phyloP scores from a whole-genome alignment of 2,888 invertebrate species.

The Apoda limacodes region DNA sequence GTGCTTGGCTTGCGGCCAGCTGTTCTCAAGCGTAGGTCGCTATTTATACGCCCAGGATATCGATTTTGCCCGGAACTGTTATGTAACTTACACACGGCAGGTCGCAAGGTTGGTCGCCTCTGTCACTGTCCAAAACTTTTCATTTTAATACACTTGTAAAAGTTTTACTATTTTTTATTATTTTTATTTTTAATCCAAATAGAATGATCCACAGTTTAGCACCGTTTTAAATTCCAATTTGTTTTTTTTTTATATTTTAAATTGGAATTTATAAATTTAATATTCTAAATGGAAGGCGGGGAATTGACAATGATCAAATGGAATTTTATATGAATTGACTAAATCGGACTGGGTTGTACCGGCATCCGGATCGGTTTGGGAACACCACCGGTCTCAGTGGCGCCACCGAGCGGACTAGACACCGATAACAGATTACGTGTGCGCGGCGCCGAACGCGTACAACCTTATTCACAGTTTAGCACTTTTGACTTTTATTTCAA shows the following conservation, averaged over 20 bases:
- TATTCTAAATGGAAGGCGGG: constrained; percentile 22
- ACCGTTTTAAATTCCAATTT: too few species aligned
- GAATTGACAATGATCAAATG: constrained; percentile 22
- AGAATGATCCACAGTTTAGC: constrained; percentile 7
- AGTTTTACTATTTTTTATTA: too few species aligned
- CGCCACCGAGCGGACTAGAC: constrained; percentile 49
- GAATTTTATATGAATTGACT: constrained; percentile 33
- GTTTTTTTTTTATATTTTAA: too few species aligned
- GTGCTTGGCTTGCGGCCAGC: constrained; percentile 53
- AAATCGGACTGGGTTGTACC: constrained; percentile 21
- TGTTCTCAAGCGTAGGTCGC: constrained; percentile 53
- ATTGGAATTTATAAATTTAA: too few species aligned
- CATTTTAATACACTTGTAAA: too few species aligned
- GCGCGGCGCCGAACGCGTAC: constrained; percentile 36
- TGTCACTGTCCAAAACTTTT: constrained; percentile 20
- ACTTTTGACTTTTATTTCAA: constrained; percentile 22
- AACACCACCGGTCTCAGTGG: constrained; percentile 44
- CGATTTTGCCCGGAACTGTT: constrained; percentile 62
- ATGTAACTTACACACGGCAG: constrained; percentile 52
- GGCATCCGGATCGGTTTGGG: constrained; percentile 24
- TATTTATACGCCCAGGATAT: constrained; percentile 64
- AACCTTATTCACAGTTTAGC: constrained; percentile 16
- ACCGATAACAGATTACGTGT: constrained; percentile 33
- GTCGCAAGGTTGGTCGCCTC: constrained; percentile 42
- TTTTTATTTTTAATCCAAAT: too few species aligned